phyloP scores from a whole-genome alignment of 2,888 invertebrate genomes.

The Drosophila subquinaria region DNA sequence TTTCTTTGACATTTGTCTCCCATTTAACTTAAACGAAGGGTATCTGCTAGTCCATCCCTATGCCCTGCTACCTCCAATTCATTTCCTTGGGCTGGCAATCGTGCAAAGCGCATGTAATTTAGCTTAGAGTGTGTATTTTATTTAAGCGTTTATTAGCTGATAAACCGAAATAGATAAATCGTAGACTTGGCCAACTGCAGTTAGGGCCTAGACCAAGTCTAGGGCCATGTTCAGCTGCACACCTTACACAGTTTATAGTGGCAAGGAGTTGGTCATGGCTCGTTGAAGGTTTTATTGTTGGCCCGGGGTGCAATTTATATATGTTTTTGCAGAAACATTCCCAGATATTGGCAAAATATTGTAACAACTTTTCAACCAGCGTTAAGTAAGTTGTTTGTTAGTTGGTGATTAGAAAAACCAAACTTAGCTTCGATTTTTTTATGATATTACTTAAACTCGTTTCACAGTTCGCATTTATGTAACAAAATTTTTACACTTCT shows the following conservation, averaged over 20 bases:
- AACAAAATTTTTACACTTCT: too few species aligned
- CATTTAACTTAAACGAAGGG: too few species aligned
- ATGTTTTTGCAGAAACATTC: conserved; percentile 38
- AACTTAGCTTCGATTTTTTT: too few species aligned
- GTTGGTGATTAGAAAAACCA: too few species aligned
- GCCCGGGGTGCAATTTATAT: conserved; percentile 62
- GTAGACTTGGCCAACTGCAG: conserved; percentile 26
- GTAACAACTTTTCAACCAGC: conserved; percentile 46
- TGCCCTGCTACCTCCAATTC: not conserved
- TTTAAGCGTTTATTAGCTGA: conserved; percentile 81
- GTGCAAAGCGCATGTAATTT: conserved; percentile 72
- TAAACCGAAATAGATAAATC: conserved; percentile 79
- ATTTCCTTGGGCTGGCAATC: conserved; percentile 47
- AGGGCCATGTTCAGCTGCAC: not conserved
- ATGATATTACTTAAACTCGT: too few species aligned
- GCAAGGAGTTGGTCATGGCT: not conserved
- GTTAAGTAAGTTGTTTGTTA: conserved; percentile 73
- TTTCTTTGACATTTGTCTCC: too few species aligned
- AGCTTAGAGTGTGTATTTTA: conserved; percentile 80
- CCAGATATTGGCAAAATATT: conserved; percentile 70
- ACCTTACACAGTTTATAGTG: not conserved
- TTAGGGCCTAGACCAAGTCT: conserved; percentile 20
- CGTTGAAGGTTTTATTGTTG: conserved; percentile 74
- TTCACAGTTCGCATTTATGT: too few species aligned
- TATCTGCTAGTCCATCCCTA: not conserved